Conservation (phyloP, 2,888 invertebrate genomes). For the Linhomoeus sp. region DNA sequence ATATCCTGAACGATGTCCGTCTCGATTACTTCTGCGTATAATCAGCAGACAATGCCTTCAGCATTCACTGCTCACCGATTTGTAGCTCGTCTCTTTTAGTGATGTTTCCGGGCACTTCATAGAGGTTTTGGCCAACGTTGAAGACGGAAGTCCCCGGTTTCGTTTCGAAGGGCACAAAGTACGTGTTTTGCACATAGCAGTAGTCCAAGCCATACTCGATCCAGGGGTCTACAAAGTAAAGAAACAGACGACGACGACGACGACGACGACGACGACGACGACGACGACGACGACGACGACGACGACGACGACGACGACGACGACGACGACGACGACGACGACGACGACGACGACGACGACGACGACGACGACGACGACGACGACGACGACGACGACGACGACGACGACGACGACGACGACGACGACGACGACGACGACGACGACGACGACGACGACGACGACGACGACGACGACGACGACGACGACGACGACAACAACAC, state of each 20-base stretch:
- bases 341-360: no score
- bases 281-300: not conserved
- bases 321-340: no score
- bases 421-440: no score
- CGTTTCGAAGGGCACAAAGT: conserved; percentile 33
- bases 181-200: conserved; percentile 36
- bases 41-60: not conserved
- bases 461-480: no score
- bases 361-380: no score
- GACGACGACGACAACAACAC: no score
- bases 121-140: conserved; percentile 19
- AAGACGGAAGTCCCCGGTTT: conserved; percentile 15
- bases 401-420: no score
- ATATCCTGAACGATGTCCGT: conserved; percentile 15
- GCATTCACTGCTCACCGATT: conserved; percentile 18
- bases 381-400: no score
- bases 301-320: not conserved
- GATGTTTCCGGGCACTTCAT: conserved; percentile 28
- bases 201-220: conserved; percentile 35
- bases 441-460: no score
- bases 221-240: conserved; percentile 19
- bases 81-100: conserved; percentile 27
- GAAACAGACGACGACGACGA: conserved; percentile 10
- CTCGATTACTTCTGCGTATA: not conserved
- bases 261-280: not conserved